Evolutionary conservation across 2,113 vertebrate species (phyloP).

Genomic region (Lepus timidus): DNA sequence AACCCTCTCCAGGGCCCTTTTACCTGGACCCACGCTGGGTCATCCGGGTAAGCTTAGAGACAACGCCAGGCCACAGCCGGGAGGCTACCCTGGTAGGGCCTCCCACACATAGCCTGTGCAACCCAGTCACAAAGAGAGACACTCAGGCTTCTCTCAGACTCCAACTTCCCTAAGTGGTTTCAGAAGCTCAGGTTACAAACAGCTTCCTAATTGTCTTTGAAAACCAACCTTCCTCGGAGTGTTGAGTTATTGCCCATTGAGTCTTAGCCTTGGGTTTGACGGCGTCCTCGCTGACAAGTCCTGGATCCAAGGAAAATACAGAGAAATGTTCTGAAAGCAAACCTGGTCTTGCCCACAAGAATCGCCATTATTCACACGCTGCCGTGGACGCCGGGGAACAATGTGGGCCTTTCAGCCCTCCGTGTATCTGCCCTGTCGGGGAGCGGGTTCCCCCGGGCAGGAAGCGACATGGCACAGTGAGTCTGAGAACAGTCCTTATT

Average conservation of each 20-base stretch:
- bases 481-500: constrained; percentile 70
- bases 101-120: not conserved
- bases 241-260: constrained; percentile 76
- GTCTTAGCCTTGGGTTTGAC: constrained; percentile 70
- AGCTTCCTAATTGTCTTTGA: constrained; percentile 77
- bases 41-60: not conserved
- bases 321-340: constrained; percentile 74
- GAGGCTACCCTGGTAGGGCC: not conserved
- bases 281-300: constrained; percentile 69
- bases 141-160: constrained; percentile 65
- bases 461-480: constrained; percentile 75
- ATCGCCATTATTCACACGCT: constrained; percentile 70
- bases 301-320: constrained; percentile 82
- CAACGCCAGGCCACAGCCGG: not conserved
- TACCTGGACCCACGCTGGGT: not conserved
- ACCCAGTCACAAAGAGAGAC: constrained; percentile 41
- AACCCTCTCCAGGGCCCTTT: not conserved
- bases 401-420: constrained; percentile 75
- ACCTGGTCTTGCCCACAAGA: constrained; percentile 67
- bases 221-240: constrained; percentile 67
- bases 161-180: constrained; percentile 73
- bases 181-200: constrained; percentile 76
- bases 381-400: constrained; percentile 57
- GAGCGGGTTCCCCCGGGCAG: constrained; percentile 48
- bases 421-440: constrained; percentile 53